Base-by-base conservation (phyloP, 2,888 invertebrate species). In the Carabus problematicus region DNA sequence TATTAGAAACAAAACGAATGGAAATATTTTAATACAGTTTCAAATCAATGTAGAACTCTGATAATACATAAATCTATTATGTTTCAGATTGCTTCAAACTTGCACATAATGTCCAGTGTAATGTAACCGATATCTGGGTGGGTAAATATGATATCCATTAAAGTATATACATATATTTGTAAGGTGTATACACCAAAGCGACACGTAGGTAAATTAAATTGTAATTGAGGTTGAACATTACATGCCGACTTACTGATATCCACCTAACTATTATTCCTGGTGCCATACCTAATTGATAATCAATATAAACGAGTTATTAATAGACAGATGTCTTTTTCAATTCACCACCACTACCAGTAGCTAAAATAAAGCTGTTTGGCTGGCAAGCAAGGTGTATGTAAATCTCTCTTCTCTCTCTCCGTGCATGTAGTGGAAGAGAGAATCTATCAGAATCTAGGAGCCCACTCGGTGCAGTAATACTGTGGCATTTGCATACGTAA, bases 251-350 rank as follows among this genome's bases (percentile, higher is more conserved):
- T 11, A 54, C 54, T 11, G 54, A 11, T 54, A 14, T 45, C 54
- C 11, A 11, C 18, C 14, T 14, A 16, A 14, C 11, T 18, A 54
- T n/a, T 12, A 14, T 14, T 14, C 12, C 54, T 18, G 29, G 29
- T 29, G 29, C 29, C 6, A 29, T n/a, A 6, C 29, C 3, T 29
- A 66, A 79, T 79, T 79, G 79, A 78, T 78, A 79, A 79, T 79
- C 79, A 77, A 79, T 79, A 79, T 78, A 79, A 79, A 79, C 77
- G 78, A 79, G 78, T 79, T 79, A 79, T 79, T 79, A 79, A 79
- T 79, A 78, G 66, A 29, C 29, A 29, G 29, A 49, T 75, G 76
- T 71, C 74, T 75, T 77, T 79, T 79, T 79, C 77, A 75, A 78
- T 79, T 78, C 77, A 29, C 29, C 29, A 29, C 3, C 6, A 29